These are phyloP conservation scores for Catocala fraxini DNA, from an alignment of 2,888 invertebrate genomes.

Conservation along the genomic window DNA sequence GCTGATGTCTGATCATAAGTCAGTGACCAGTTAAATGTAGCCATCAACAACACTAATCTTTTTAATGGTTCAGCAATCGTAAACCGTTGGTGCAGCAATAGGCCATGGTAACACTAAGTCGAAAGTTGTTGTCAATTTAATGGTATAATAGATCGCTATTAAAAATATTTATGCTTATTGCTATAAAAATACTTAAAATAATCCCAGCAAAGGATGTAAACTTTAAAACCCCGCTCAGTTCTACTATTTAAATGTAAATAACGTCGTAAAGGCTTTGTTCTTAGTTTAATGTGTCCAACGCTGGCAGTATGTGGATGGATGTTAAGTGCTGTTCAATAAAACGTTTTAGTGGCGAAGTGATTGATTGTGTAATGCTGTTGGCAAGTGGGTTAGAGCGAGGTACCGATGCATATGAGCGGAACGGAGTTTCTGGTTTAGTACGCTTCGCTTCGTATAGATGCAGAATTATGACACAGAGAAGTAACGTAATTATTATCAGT, in stretches of 20 bases:
- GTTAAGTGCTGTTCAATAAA: conserved; percentile 24
- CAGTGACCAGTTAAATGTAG: no score
- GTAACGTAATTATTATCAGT: no score
- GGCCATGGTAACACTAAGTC: no score
- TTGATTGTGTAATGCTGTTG: conserved; percentile 13
- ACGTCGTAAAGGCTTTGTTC: conserved; percentile 12
- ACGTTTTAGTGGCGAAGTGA: conserved; percentile 19
- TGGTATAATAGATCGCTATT: no score
- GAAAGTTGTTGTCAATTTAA: no score
- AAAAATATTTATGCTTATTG: neutral
- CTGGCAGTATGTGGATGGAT: conserved; percentile 7
- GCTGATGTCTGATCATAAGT: no score
- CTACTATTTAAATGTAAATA: conserved; percentile 15
- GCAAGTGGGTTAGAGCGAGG: neutral
- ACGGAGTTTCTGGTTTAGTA: neutral
- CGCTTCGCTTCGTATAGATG: no score
- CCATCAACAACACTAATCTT: no score
- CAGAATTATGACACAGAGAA: no score
- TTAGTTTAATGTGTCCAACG: conserved; percentile 2
- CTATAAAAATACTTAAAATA: neutral
- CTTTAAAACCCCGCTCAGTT: conserved; percentile 2
- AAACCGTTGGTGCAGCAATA: no score
- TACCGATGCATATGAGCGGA: neutral
- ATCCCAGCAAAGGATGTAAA: conserved; percentile 3
- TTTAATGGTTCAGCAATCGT: no score